Percentiles rank a stretch among this genome's conserved stretches.
These are phyloP conservation scores for Anguilla japonica DNA, from an alignment of 2,113 vertebrate genomes.

Conservation along the genomic window DNA sequence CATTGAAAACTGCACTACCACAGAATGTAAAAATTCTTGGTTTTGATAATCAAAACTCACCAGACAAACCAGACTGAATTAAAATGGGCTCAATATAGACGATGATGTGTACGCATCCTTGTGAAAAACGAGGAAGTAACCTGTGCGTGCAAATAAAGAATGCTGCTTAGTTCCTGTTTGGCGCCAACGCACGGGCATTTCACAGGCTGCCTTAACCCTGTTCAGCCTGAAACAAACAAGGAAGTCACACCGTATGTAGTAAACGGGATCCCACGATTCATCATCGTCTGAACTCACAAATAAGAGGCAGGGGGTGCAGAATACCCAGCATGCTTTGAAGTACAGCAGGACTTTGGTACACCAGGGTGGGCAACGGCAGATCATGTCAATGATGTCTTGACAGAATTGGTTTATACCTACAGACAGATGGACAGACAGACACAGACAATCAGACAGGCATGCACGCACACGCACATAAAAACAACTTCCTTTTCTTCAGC, in stretches of 20 bases:
- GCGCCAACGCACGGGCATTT: no score
- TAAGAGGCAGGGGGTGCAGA: constrained; percentile 73
- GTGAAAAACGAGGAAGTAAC: not conserved
- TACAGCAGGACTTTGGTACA: constrained; percentile 72
- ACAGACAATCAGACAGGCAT: not conserved
- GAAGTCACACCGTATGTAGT: no score
- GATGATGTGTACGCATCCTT: not conserved
- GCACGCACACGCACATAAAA: not conserved
- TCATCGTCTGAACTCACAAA: constrained; percentile 58
- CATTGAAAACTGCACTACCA: not conserved
- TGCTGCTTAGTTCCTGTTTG: not conserved
- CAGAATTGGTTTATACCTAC: constrained; percentile 79
- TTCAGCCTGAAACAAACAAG: no score
- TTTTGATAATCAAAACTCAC: not conserved
- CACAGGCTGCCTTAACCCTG: no score
- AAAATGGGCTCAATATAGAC: no score
- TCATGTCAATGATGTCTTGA: constrained; percentile 77
- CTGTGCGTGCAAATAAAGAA: not conserved
- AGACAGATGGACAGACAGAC: constrained; percentile 4
- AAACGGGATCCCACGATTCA: no score
- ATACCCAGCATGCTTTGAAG: constrained; percentile 79
- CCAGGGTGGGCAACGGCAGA: constrained; percentile 72
- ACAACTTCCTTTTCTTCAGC: no score
- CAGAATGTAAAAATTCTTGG: not conserved
- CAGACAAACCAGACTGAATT: not conserved